phyloP scores from a whole-genome alignment of 2,888 invertebrate genomes.

The Cybosia mesomella region DNA sequence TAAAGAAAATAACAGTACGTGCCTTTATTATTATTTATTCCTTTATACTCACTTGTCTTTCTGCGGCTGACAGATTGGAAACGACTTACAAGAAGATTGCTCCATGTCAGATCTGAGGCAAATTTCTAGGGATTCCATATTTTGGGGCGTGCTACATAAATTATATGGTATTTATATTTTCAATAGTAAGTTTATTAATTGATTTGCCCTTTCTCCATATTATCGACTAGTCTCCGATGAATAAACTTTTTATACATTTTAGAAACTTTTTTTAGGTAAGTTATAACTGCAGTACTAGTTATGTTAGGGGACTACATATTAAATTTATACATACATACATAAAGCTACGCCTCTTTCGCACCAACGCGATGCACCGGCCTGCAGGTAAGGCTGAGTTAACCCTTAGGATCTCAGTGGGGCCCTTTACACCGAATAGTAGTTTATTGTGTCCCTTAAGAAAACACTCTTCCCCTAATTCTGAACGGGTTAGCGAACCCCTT shows the following conservation, averaged over 20 bases:
- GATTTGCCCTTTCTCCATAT: neutral
- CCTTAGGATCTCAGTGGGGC: too few species aligned
- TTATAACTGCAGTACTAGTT: too few species aligned
- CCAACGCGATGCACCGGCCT: too few species aligned
- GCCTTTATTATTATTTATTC: conserved; percentile 11
- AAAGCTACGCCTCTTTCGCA: too few species aligned
- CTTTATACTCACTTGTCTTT: conserved; percentile 14
- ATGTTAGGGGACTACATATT: too few species aligned
- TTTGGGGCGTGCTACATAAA: neutral
- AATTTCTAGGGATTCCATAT: conserved; percentile 1
- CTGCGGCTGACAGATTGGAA: conserved; percentile 34
- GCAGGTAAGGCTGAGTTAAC: too few species aligned
- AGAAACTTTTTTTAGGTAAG: too few species aligned
- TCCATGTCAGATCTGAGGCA: conserved; percentile 26
- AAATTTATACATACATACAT: too few species aligned
- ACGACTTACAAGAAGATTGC: conserved; percentile 20
- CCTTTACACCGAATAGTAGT: too few species aligned
- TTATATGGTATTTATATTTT: neutral
- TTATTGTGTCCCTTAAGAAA: neutral
- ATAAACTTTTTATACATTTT: neutral
- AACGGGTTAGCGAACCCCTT: too few species aligned
- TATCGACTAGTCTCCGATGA: neutral
- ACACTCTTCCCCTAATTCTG: neutral
- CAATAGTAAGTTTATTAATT: too few species aligned
- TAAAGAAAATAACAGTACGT: conserved; percentile 24